Percentiles rank a stretch among this genome's conserved stretches.
phyloP scores from a whole-genome alignment of 2,888 invertebrate species.

The Steinernema carpocapsae region DNA sequence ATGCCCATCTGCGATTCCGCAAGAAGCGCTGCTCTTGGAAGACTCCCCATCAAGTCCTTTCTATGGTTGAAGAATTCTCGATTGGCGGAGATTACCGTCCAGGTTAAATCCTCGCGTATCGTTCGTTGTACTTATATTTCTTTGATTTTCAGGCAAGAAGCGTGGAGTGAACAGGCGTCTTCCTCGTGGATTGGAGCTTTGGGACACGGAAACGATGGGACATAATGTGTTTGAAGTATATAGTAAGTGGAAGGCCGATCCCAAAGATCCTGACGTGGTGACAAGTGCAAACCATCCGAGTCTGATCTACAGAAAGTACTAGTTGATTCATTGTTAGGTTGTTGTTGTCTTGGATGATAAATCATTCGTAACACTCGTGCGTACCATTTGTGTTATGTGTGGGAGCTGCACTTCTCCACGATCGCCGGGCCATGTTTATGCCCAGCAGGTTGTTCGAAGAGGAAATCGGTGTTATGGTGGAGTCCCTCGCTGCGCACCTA shows the following conservation, averaged over 20 bases:
- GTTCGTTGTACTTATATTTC: neutral
- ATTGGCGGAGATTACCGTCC: conserved; percentile 63
- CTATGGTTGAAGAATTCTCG: conserved; percentile 64
- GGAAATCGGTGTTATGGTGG: too few relatives aligned
- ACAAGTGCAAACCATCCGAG: conserved; percentile 60
- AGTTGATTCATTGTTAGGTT: conserved; percentile 17
- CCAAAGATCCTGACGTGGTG: conserved; percentile 49
- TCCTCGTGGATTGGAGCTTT: conserved; percentile 65
- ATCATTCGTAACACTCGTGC: neutral
- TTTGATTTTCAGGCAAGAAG: conserved; percentile 45
- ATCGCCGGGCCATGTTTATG: too few relatives aligned
- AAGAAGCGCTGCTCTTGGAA: conserved; percentile 50
- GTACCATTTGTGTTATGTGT: too few relatives aligned
- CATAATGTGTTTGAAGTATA: conserved; percentile 65
- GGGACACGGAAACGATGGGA: conserved; percentile 67
- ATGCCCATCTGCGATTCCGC: conserved; percentile 38
- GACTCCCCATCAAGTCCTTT: conserved; percentile 60
- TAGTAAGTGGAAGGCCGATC: conserved; percentile 66
- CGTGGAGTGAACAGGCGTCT: conserved; percentile 60
- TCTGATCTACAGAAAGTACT: conserved; percentile 57
- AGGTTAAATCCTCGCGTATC: conserved; percentile 48
- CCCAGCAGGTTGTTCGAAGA: too few relatives aligned
- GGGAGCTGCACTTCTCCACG: too few relatives aligned
- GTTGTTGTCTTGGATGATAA: neutral
- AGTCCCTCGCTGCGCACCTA: too few relatives aligned